A percentile compares a stretch with the other conserved stretches of the same genome.
These are phyloP conservation scores for Pipra filicauda DNA, from an alignment of 2,113 vertebrate species.

Conservation along the genomic window DNA sequence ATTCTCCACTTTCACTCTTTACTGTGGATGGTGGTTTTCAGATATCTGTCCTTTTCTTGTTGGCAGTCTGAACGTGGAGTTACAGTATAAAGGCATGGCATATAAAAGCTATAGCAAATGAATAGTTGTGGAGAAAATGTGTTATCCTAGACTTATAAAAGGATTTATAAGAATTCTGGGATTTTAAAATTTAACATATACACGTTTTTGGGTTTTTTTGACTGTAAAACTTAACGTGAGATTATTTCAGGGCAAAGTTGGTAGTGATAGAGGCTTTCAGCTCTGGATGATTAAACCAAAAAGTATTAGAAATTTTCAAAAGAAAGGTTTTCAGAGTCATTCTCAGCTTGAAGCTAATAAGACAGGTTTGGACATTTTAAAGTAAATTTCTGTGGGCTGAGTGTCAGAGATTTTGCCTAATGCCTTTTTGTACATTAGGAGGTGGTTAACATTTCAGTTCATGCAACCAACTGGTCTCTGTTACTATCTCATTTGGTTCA, in stretches of 20 bases:
- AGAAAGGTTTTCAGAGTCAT: not conserved
- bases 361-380: not conserved
- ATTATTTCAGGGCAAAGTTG: not conserved
- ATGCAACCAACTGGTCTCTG: not conserved
- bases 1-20: not conserved
- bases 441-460: not conserved
- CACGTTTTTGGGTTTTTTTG: accelerated
- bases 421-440: not conserved
- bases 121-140: not conserved
- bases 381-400: not conserved
- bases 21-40: not conserved
- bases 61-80: not conserved
- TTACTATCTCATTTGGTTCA: not conserved
- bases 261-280: not conserved
- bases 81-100: not conserved
- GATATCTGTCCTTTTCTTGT: not conserved
- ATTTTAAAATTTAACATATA: not conserved
- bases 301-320: not conserved
- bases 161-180: not conserved
- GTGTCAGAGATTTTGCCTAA: not conserved
- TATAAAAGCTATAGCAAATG: not conserved
- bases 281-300: not conserved
- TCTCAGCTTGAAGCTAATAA: not conserved
- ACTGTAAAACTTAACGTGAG: not conserved
- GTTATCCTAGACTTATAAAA: not conserved